These are phyloP conservation scores for Chrysomallon squamiferum DNA, from an alignment of 1,140 invertebrate species.

Conservation along the genomic window DNA sequence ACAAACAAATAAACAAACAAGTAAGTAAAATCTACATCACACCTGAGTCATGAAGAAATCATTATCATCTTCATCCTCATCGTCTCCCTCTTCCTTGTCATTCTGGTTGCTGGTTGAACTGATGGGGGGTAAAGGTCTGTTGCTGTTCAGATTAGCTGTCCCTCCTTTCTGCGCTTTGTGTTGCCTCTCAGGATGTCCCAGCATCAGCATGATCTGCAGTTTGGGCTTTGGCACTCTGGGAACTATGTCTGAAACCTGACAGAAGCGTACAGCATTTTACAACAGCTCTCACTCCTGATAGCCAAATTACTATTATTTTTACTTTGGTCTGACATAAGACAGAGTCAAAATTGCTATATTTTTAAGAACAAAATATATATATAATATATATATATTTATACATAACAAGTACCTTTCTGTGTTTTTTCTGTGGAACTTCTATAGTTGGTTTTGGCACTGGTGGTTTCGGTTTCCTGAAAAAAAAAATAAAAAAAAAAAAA, in stretches of 20 bases:
- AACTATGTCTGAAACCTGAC: constrained; percentile 44
- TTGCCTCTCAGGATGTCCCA: constrained; percentile 38
- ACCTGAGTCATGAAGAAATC: constrained; percentile 62
- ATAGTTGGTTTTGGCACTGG: constrained; percentile 36
- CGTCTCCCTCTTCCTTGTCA: constrained; percentile 8
- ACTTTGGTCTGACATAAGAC: too few species aligned
- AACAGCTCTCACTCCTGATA: neutral
- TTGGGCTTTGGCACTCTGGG: constrained; percentile 53
- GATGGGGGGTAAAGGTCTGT: constrained; percentile 30
- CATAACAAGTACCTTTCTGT: constrained; percentile 46
- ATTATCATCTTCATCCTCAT: constrained; percentile 21
- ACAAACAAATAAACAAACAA: too few species aligned
- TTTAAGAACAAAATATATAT: too few species aligned
- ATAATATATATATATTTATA: too few species aligned
- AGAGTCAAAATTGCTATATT: too few species aligned
- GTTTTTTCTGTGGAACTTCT: constrained; percentile 34
- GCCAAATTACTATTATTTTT: too few species aligned
- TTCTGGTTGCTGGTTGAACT: constrained; percentile 9
- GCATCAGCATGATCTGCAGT: constrained; percentile 48
- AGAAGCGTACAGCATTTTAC: neutral
- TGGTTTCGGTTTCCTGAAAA: constrained; percentile 33
- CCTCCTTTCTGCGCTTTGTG: neutral
- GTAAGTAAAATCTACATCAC: too few species aligned
- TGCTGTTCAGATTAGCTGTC: neutral
- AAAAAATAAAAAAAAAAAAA: too few species aligned